These are phyloP conservation scores for Aphyosemion australe DNA, from an alignment of 2,113 vertebrate genomes.

Conservation along the genomic window DNA sequence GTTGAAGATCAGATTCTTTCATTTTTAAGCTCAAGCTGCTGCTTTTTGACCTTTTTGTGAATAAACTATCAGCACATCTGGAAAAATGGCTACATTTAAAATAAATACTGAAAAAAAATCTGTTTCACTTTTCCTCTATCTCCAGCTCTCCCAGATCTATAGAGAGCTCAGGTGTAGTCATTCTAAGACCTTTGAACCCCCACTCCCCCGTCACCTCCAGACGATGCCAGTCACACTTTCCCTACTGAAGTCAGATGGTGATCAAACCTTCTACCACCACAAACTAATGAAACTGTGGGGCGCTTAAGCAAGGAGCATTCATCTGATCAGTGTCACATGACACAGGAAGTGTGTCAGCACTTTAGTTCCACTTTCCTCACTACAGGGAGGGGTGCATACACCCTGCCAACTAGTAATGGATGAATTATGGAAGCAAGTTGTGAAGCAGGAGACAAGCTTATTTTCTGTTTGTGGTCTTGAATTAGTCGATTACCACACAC, in stretches of 20 bases:
- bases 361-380: slow-evolving; percentile 64
- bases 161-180: too few relatives aligned
- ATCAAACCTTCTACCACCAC: slow-evolving; percentile 5
- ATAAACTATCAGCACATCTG: too few relatives aligned
- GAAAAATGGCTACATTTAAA: too few relatives aligned
- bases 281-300: slow-evolving; percentile 45
- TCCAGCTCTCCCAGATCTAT: too few relatives aligned
- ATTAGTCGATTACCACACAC: slow-evolving; percentile 21
- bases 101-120: too few relatives aligned
- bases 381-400: slow-evolving; percentile 34
- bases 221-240: slow-evolving; percentile 18
- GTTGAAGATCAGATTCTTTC: too few relatives aligned
- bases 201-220: neutral
- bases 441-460: slow-evolving; percentile 31
- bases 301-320: slow-evolving; percentile 58
- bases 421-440: slow-evolving; percentile 44
- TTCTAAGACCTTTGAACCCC: too few relatives aligned
- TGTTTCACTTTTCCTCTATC: too few relatives aligned
- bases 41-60: too few relatives aligned
- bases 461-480: slow-evolving; percentile 20
- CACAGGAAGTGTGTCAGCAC: slow-evolving; percentile 76
- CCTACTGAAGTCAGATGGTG: slow-evolving; percentile 17
- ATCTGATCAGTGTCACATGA: slow-evolving; percentile 74
- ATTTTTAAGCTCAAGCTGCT: too few relatives aligned
- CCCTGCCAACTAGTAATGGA: slow-evolving; percentile 38